Conservation (phyloP, 92 coral and sea anemone genomes). For the Porites cylindrica region DNA sequence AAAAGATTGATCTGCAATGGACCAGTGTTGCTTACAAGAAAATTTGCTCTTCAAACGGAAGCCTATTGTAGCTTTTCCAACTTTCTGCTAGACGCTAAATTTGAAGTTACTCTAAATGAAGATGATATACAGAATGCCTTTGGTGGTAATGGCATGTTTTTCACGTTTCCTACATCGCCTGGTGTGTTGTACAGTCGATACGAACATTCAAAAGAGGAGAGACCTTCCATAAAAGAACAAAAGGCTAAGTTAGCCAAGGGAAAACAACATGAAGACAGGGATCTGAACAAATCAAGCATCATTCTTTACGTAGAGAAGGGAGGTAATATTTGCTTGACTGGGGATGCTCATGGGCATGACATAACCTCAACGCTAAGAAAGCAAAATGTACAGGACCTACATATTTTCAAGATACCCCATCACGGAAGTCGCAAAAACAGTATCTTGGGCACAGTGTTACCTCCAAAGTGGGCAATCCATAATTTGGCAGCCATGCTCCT, state of each 20-base stretch:
- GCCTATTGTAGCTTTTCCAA: conserved; percentile 21
- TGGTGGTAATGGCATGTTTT: conserved; percentile 1
- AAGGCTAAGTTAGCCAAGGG: conserved; percentile 1
- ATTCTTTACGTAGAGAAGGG: conserved; percentile 15
- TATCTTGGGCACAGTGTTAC: conserved; percentile 25
- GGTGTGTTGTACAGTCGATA: conserved; percentile 22
- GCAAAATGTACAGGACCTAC: not conserved
- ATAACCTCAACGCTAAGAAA: conserved; percentile 6
- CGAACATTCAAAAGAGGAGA: not conserved
- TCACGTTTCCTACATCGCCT: conserved; percentile 11
- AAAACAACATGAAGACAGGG: not conserved
- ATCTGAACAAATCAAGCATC: conserved; percentile 32
- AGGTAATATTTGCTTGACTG: conserved; percentile 29
- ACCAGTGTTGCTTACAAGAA: conserved; percentile 17
- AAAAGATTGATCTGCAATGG: conserved; percentile 27
- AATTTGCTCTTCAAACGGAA: conserved; percentile 2
- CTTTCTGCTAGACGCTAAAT: conserved; percentile 8
- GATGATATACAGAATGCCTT: conserved; percentile 33
- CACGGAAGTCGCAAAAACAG: conserved; percentile 31
- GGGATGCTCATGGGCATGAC: conserved; percentile 30
- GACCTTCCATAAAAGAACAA: conserved; percentile 1
- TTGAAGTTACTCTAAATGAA: not conserved
- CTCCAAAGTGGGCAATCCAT: conserved; percentile 11
- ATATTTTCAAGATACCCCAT: conserved; percentile 36
- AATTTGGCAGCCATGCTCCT: conserved; percentile 30